phyloP scores from a whole-genome alignment of 2,113 vertebrate species.

The Corapipo altera region DNA sequence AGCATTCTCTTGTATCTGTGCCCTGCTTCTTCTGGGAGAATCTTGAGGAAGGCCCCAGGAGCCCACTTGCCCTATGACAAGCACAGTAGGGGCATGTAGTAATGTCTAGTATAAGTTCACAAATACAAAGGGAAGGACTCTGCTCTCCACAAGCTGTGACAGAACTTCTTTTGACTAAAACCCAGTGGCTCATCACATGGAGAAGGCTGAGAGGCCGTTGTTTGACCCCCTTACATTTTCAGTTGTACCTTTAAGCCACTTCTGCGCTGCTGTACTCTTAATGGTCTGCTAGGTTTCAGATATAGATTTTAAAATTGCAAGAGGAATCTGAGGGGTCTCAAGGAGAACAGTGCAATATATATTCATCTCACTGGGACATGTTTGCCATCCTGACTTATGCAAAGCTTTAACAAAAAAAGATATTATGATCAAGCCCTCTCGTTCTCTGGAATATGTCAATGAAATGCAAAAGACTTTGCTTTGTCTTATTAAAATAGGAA shows the following conservation, averaged over 20 bases:
- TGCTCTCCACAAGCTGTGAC: not conserved
- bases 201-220: not conserved
- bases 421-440: not conserved
- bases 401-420: not conserved
- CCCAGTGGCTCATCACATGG: not conserved
- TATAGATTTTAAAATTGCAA: not conserved
- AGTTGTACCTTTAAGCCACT: not conserved
- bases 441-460: not conserved
- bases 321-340: not conserved
- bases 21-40: not conserved
- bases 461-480: not conserved
- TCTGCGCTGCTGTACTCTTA: not conserved
- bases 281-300: not conserved
- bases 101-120: not conserved
- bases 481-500: not conserved
- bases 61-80: not conserved
- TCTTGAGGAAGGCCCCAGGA: not conserved
- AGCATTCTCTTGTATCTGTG: not conserved
- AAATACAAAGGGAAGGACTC: not conserved
- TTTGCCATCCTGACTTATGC: not conserved
- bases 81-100: not conserved
- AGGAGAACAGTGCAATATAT: not conserved
- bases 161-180: not conserved
- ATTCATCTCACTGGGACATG: not conserved
- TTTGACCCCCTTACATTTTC: not conserved